A percentile compares a stretch with the other conserved stretches of the same genome.
phyloP scores from a whole-genome alignment of 1,140 invertebrate genomes.

The Drosophila melanogaster region DNA sequence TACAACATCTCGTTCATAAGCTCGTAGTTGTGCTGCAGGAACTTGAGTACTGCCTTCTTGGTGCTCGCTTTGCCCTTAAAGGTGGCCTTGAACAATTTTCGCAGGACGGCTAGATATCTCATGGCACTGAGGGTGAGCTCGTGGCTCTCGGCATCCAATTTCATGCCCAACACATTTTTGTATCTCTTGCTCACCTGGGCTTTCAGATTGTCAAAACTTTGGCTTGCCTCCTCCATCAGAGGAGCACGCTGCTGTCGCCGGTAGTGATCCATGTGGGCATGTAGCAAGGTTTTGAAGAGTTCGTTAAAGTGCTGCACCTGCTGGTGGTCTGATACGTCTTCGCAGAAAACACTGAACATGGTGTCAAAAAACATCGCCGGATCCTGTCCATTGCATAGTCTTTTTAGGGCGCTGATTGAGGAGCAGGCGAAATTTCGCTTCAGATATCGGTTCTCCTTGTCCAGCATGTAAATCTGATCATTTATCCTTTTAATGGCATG shows the following conservation, averaged over 20 bases:
- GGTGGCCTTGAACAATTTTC: constrained; percentile 33
- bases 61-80: constrained; percentile 27
- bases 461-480: not conserved
- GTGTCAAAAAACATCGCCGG: constrained; percentile 28
- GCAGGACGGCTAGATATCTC: constrained; percentile 30
- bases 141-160: constrained; percentile 30
- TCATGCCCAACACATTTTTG: constrained; percentile 13
- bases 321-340: constrained; percentile 5
- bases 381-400: constrained; percentile 3
- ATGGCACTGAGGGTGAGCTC: constrained; percentile 31
- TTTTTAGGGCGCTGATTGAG: constrained; percentile 23
- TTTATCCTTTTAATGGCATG: not conserved
- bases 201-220: constrained; percentile 31
- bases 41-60: constrained; percentile 18
- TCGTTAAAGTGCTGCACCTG: constrained; percentile 26
- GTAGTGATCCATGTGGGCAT: constrained; percentile 10
- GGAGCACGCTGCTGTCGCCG: not conserved
- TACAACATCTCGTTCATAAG: constrained; percentile 16
- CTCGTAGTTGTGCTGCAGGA: constrained; percentile 28
- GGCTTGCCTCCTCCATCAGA: constrained; percentile 19
- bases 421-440: constrained; percentile 46
- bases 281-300: constrained; percentile 19
- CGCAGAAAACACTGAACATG: constrained; percentile 32
- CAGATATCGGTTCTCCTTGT: constrained; percentile 28
- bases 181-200: constrained; percentile 26